These are phyloP conservation scores for Pteruthius melanotis DNA, from an alignment of 2,113 vertebrate species.

Conservation along the genomic window DNA sequence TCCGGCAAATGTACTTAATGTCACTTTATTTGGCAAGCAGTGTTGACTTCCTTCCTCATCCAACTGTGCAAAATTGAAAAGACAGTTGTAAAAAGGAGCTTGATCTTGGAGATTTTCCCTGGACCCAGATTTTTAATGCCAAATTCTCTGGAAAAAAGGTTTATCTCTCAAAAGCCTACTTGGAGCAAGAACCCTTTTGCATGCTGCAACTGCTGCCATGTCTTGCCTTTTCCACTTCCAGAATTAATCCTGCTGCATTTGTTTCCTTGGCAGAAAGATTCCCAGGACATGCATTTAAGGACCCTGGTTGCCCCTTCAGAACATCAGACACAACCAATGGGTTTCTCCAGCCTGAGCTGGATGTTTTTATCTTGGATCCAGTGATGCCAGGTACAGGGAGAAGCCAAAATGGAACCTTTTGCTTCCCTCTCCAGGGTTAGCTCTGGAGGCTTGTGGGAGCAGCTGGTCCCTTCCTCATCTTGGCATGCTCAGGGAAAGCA, in stretches of 20 bases:
- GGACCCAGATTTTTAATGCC: conserved; percentile 3
- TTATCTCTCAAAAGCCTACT: conserved; percentile 30
- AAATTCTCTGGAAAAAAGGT: conserved; percentile 34
- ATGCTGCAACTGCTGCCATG: not conserved
- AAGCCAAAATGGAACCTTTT: not conserved
- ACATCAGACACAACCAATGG: not conserved
- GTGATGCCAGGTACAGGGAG: not conserved
- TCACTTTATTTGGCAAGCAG: not conserved
- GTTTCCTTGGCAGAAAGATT: not conserved
- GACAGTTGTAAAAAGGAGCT: not conserved
- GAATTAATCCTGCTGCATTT: not conserved
- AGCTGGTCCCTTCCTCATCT: not conserved
- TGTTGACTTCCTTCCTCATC: conserved; percentile 21
- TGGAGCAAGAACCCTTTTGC: not conserved
- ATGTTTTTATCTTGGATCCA: not conserved
- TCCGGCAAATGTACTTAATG: conserved; percentile 18
- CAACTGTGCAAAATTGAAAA: conserved; percentile 41
- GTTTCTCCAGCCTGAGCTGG: not conserved
- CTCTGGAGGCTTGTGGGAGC: not conserved
- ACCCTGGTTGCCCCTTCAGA: not conserved
- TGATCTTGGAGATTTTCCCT: conserved; percentile 21
- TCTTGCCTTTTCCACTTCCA: not conserved
- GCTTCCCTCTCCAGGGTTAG: not conserved
- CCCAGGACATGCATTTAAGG: not conserved
- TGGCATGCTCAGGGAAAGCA: not conserved